A percentile compares a stretch with the other conserved stretches of the same genome.
These are phyloP conservation scores for Planiliza haematocheilus DNA, from an alignment of 2,113 vertebrate genomes.

Conservation along the genomic window DNA sequence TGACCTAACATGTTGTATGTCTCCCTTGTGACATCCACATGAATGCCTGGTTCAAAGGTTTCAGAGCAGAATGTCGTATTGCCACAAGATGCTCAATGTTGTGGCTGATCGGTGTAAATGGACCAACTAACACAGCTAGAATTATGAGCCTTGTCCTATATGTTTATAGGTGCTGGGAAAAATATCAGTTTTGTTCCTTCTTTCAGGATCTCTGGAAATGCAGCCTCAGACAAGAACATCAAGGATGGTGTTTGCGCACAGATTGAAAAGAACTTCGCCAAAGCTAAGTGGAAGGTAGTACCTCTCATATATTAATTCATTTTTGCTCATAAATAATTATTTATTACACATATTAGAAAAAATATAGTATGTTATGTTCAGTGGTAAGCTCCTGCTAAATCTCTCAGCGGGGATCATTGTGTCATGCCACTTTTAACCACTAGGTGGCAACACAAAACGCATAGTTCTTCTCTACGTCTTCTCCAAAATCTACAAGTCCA, in stretches of 20 bases:
- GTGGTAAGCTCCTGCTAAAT: too few species aligned
- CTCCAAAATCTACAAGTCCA: too few species aligned
- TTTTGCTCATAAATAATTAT: neutral
- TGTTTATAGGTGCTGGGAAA: neutral
- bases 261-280: constrained; percentile 98
- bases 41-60: too few species aligned
- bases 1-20: too few species aligned
- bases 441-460: too few species aligned
- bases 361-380: neutral
- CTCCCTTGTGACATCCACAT: too few species aligned
- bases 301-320: neutral
- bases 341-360: neutral
- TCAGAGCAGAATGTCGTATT: too few species aligned
- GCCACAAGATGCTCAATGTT: too few species aligned
- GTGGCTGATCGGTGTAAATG: neutral
- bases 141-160: neutral
- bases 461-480: too few species aligned
- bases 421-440: too few species aligned
- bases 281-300: constrained; percentile 98
- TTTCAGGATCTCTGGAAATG: constrained; percentile 97
- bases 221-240: constrained; percentile 98
- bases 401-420: too few species aligned
- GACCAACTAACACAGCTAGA: neutral
- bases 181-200: neutral
- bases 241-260: constrained; percentile 98